Conservation (phyloP, 2,888 invertebrate genomes). For the Orthosia incerta region DNA sequence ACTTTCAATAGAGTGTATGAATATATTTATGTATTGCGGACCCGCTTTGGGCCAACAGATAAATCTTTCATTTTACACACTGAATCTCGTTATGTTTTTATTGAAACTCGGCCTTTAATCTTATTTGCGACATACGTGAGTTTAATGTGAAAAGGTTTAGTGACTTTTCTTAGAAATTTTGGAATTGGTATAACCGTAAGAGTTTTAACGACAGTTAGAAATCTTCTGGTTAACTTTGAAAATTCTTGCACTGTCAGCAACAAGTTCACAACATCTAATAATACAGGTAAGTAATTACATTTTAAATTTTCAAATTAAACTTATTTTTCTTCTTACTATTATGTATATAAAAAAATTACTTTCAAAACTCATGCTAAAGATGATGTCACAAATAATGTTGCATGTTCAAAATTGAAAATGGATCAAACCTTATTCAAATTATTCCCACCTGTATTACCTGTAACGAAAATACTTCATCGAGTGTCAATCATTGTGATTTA, state of each 20-base stretch:
- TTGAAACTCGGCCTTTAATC: conserved; percentile 77
- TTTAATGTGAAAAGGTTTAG: conserved; percentile 25
- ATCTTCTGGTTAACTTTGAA: too few species aligned
- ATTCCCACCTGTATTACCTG: background rate
- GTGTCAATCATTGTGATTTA: background rate
- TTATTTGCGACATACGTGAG: conserved; percentile 68
- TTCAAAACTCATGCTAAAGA: background rate
- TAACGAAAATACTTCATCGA: background rate
- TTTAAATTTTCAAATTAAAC: too few species aligned
- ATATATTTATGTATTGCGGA: conserved; percentile 81
- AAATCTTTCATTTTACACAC: conserved; percentile 86
- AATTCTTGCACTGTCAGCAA: too few species aligned
- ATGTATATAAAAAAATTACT: background rate
- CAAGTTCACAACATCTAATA: too few species aligned
- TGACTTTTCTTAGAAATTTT: background rate
- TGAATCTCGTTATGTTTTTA: conserved; percentile 82
- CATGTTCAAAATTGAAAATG: background rate
- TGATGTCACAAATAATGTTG: background rate
- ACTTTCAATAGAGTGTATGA: conserved; percentile 85
- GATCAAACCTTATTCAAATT: background rate
- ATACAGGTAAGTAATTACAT: too few species aligned
- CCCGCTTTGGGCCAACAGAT: conserved; percentile 75
- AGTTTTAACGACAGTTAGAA: background rate
- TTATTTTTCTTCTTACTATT: background rate
- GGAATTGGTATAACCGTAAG: background rate